phyloP scores from a whole-genome alignment of 2,113 vertebrate genomes.

The Gallinago jamesoni region DNA sequence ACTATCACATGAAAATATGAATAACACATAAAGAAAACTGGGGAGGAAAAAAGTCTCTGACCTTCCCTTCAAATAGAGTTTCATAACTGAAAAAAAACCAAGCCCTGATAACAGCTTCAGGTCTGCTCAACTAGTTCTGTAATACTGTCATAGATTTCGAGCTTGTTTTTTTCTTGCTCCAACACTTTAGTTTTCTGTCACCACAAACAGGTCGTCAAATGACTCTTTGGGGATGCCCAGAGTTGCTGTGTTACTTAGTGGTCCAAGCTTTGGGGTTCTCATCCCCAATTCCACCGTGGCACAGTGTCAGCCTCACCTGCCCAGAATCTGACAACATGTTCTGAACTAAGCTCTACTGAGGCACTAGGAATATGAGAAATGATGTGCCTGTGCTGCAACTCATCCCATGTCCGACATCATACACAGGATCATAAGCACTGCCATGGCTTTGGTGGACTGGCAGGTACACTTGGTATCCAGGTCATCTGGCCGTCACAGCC shows the following conservation, averaged over 20 bases:
- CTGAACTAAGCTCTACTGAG: accelerated
- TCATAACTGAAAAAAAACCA: not conserved
- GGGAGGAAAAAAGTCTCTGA: not conserved
- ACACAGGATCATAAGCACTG: not conserved
- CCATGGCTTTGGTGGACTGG: not conserved
- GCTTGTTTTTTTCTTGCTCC: not conserved
- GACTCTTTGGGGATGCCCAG: not conserved
- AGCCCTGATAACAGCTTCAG: not conserved
- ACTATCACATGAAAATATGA: not conserved
- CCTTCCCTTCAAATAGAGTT: not conserved
- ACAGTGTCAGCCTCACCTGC: not conserved
- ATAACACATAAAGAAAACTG: not conserved
- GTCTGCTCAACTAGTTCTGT: not conserved
- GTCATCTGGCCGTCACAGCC: not conserved
- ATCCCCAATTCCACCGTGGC: not conserved
- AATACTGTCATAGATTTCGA: not conserved
- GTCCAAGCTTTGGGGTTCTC: accelerated
- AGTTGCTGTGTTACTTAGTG: not conserved
- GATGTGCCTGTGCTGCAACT: accelerated
- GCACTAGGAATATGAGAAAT: not conserved
- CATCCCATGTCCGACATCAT: not conserved
- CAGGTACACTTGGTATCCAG: not conserved
- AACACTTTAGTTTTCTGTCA: not conserved
- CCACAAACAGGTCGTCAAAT: not conserved
- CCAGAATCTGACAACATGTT: accelerated